A percentile compares a stretch with the other conserved stretches of the same genome.
phyloP scores from a whole-genome alignment of 1,140 invertebrate species.

The Homalodisca vitripennis region DNA sequence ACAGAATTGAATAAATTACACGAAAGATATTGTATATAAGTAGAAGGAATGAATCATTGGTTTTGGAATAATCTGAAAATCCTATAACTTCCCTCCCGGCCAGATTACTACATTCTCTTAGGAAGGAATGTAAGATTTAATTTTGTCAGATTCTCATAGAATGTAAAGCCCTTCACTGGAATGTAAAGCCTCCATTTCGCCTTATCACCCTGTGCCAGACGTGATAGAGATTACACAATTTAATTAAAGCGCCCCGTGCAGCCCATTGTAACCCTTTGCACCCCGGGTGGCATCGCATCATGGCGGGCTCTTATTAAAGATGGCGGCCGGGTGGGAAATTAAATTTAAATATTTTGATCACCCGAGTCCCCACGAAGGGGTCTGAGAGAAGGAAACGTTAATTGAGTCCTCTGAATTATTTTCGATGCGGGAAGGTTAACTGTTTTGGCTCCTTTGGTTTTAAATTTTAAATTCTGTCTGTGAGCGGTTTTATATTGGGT shows the following conservation, averaged over 20 bases:
- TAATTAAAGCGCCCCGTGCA: conserved; percentile 1
- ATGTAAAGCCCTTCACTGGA: no score
- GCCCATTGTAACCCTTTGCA: not conserved
- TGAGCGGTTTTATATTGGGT: no score
- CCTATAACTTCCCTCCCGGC: no score
- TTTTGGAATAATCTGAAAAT: no score
- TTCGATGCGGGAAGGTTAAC: not conserved
- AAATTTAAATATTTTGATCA: conserved; percentile 8
- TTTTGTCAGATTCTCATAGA: not conserved
- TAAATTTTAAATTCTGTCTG: no score
- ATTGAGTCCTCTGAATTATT: not conserved
- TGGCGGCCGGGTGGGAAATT: not conserved
- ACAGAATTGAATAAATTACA: no score
- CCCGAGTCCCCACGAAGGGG: not conserved
- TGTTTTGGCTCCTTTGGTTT: not conserved
- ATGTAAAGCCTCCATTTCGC: not conserved
- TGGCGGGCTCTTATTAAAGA: conserved; percentile 4
- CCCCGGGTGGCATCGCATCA: not conserved
- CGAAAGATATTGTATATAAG: no score
- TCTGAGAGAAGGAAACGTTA: not conserved
- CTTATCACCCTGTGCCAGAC: not conserved
- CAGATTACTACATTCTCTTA: no score
- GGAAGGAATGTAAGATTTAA: not conserved
- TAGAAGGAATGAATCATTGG: no score
- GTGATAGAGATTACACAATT: not conserved